Percentiles rank a stretch among this genome's conserved stretches.
These are phyloP conservation scores for Jaculus jaculus DNA, from an alignment of 2,113 vertebrate genomes.

Conservation along the genomic window DNA sequence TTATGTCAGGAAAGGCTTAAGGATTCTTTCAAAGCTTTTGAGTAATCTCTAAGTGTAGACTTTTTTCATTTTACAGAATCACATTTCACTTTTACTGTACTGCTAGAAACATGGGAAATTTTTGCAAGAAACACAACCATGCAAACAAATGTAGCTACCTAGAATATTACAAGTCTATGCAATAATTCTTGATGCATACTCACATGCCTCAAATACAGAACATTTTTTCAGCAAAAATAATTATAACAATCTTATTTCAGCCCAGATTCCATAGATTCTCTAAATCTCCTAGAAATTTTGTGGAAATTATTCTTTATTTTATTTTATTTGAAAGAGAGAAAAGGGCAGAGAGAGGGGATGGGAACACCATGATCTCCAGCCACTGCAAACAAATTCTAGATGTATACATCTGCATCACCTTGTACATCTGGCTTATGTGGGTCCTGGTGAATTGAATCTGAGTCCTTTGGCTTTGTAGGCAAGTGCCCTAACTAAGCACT, in stretches of 20 bases:
- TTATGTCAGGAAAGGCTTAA: background rate
- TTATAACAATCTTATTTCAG: background rate
- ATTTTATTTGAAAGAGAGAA: no score
- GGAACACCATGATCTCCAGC: no score
- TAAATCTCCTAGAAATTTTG: background rate
- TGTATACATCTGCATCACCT: no score
- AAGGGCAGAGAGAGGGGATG: no score
- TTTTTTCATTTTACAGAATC: background rate
- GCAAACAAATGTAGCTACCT: background rate
- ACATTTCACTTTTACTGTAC: background rate
- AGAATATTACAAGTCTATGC: background rate
- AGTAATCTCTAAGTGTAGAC: background rate
- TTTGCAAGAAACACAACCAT: background rate
- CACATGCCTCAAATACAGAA: background rate
- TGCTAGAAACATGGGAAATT: background rate
- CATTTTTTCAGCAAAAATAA: conserved; percentile 10
- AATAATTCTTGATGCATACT: background rate
- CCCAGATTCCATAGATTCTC: background rate
- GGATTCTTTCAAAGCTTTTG: conserved; percentile 17
- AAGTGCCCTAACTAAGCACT: no score
- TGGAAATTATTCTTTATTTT: conserved; percentile 25
- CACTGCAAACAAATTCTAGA: no score
- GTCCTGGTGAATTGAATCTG: no score
- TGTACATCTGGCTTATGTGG: no score
- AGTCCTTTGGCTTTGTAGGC: no score